Evolutionary conservation across 2,888 invertebrate genomes (phyloP).

Genomic region (Drosophila affinis): DNA sequence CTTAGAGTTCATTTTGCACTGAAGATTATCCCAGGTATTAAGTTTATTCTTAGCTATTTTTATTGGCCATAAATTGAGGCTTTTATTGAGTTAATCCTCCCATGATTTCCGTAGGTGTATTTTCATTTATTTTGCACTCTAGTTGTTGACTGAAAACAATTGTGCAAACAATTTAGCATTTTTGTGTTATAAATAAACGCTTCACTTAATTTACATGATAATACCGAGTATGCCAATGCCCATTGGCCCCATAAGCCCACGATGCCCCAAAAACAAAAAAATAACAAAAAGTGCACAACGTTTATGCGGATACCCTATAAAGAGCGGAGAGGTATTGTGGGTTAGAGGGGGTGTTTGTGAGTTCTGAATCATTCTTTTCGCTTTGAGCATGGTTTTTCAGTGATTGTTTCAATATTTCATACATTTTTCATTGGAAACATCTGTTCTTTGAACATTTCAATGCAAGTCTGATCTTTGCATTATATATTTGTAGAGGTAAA

Average conservation of each 20-base stretch:
- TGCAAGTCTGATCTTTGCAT: too few species aligned
- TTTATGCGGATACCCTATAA: background rate
- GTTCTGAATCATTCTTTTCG: too few species aligned
- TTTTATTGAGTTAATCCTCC: background rate
- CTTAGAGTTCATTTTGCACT: too few species aligned
- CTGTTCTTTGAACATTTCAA: too few species aligned
- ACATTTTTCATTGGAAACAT: too few species aligned
- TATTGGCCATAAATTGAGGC: background rate
- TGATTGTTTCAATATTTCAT: too few species aligned
- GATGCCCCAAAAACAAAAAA: background rate
- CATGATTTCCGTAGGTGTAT: background rate
- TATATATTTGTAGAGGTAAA: too few species aligned
- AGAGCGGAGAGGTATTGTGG: background rate
- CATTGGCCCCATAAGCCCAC: slow-evolving; percentile 28
- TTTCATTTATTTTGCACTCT: background rate
- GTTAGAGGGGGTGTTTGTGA: too few species aligned
- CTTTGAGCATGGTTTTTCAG: too few species aligned
- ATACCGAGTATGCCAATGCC: slow-evolving; percentile 50
- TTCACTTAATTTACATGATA: slow-evolving; percentile 67
- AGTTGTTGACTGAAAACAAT: slow-evolving; percentile 7
- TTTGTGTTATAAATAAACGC: slow-evolving; percentile 49
- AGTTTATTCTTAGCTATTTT: slow-evolving; percentile 5
- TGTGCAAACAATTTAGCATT: slow-evolving; percentile 55
- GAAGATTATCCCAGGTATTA: slow-evolving; percentile 12
- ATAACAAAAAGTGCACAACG: slow-evolving; percentile 15